Conservation (phyloP, 2,113 vertebrate genomes). For the Hippopotamus amphibius region DNA sequence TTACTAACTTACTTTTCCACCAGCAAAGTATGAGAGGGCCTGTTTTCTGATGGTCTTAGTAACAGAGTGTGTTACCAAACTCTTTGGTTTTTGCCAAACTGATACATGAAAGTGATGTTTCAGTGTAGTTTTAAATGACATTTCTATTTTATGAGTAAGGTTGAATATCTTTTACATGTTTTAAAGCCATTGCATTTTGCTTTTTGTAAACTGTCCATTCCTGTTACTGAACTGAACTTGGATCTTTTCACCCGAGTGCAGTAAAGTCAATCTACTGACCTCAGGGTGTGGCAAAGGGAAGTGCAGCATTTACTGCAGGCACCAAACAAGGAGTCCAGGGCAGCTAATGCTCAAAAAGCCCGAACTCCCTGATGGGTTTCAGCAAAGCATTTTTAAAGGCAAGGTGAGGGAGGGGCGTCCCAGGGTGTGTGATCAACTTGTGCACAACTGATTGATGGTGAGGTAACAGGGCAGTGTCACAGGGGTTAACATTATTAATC, state of each 20-base stretch:
- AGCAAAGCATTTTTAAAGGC: background rate
- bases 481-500: background rate
- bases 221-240: background rate
- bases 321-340: background rate
- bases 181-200: background rate
- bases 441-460: background rate
- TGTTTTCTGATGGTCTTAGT: background rate
- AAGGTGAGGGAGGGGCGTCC: background rate
- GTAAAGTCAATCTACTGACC: background rate
- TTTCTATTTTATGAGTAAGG: background rate
- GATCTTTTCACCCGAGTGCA: background rate
- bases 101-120: background rate
- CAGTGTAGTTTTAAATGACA: background rate
- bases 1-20: background rate
- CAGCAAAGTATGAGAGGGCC: background rate
- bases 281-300: background rate
- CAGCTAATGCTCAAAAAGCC: background rate
- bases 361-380: background rate
- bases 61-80: background rate
- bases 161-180: background rate
- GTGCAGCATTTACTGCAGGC: background rate
- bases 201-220: background rate
- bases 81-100: background rate
- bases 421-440: background rate
- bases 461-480: background rate